Base-by-base conservation (phyloP, 2,113 vertebrate genomes). In the Clupea harengus region DNA sequence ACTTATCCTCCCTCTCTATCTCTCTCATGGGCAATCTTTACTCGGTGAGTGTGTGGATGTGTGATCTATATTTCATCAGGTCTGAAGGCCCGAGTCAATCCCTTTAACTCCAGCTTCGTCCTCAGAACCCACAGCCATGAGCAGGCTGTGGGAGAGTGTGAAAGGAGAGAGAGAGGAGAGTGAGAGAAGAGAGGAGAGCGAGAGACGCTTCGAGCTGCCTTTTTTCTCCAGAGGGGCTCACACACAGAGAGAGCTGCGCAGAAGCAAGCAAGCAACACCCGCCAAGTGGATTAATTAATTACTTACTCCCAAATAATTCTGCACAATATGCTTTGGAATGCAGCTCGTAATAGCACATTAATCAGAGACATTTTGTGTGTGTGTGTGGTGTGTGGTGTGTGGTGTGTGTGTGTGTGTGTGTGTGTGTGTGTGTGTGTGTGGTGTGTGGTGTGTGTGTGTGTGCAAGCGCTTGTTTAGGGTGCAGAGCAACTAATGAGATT, bases 261-360 rank as follows among this genome's bases (percentile, higher is more conserved):
- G 22, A 22, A 4, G 22, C 57, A 64, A 64, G 57, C 57, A 64
- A n/a, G 57, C 57, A 64, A 64, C 57, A 64, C 57, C 57, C 57
- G 57, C 57, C 57, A 64, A 64, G 57, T 64, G 57, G 22, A 64
- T 64, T 64, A 64, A 64, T 64, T 6, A 64, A 64, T 64, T 64
- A 64, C 22, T 64, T 4, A 8, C 57, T 64, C 57, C 57, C 57
- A 2, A 64, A 54, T 54, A 64, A 64, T 64, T 64, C 57, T 25
- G 57, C 57, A n/a, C 57, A 64, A 64, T 64, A 64, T 64, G 57
- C 57, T 64, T 64, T n/a, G 57, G 57, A n/a, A 64, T 64, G 57
- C 57, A 8, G 20, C 57, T 64, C 57, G 20, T 64, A n/a, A n/a
- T 64, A 25, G 57, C 22, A n/a, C 57, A 64, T 64, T 64, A n/a